These are phyloP conservation scores for Anagrus nilaparvatae DNA, from an alignment of 1,140 invertebrate genomes.

Conservation along the genomic window DNA sequence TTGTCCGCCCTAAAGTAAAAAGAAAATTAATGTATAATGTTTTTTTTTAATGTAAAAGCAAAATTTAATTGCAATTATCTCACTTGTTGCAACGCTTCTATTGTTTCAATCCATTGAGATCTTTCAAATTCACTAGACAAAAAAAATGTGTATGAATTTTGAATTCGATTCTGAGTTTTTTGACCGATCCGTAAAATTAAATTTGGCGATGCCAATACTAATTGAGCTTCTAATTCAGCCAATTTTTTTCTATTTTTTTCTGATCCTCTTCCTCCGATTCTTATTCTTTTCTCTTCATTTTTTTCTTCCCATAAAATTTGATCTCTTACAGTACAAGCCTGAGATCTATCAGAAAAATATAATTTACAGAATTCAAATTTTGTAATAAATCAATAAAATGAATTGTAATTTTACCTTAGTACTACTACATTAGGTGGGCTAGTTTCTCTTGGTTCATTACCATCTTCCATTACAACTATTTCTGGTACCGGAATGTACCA, in stretches of 20 bases:
- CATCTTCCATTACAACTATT: slow-evolving; percentile 59
- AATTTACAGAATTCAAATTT: neutral
- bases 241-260: slow-evolving; percentile 85
- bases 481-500: slow-evolving; percentile 83
- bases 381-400: neutral
- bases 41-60: slow-evolving; percentile 3
- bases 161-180: slow-evolving; percentile 51
- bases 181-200: slow-evolving; percentile 67
- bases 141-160: slow-evolving; percentile 70
- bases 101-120: slow-evolving; percentile 86
- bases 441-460: slow-evolving; percentile 56
- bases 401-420: slow-evolving; percentile 41
- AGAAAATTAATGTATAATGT: slow-evolving; percentile 3
- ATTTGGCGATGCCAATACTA: slow-evolving; percentile 83
- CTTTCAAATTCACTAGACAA: slow-evolving; percentile 88
- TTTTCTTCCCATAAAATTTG: slow-evolving; percentile 69
- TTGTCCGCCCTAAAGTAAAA: slow-evolving; percentile 30
- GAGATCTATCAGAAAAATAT: slow-evolving; percentile 45
- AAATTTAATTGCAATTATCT: slow-evolving; percentile 3
- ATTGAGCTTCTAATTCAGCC: slow-evolving; percentile 76
- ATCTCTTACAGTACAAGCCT: slow-evolving; percentile 76
- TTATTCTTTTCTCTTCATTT: slow-evolving; percentile 52
- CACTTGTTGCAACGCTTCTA: slow-evolving; percentile 63
- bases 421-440: slow-evolving; percentile 74
- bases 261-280: slow-evolving; percentile 54